phyloP scores from a whole-genome alignment of 2,113 vertebrate genomes.

The Ifrita kowaldi region DNA sequence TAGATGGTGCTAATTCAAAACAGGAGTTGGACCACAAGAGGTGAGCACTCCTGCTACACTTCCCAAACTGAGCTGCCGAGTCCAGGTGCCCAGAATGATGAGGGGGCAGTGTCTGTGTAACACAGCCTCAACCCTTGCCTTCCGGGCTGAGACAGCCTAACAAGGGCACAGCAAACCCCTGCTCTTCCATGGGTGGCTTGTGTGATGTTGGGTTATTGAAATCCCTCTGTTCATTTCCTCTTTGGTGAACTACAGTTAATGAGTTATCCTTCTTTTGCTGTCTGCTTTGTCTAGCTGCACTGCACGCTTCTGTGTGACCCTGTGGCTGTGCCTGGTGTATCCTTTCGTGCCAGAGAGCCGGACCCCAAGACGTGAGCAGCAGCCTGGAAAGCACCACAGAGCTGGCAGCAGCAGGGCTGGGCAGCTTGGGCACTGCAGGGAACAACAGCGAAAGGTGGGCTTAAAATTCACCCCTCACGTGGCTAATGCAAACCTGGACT shows the following conservation, averaged over 20 bases:
- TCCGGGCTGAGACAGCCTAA: neutral
- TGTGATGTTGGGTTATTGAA: neutral
- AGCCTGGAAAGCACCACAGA: neutral
- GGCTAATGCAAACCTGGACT: neutral
- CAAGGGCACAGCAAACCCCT: neutral
- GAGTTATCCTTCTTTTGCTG: neutral
- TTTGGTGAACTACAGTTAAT: neutral
- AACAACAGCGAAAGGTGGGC: rapidly evolving
- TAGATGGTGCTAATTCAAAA: neutral
- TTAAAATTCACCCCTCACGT: neutral
- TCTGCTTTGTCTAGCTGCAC: neutral
- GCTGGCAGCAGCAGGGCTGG: neutral
- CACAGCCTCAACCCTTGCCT: neutral
- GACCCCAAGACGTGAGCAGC: neutral
- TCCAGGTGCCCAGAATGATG: rapidly evolving
- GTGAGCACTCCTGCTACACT: neutral
- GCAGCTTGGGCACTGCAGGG: neutral
- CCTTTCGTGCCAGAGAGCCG: rapidly evolving
- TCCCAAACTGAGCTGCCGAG: neutral
- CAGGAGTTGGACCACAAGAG: rapidly evolving
- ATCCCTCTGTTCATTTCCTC: neutral
- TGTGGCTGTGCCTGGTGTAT: neutral
- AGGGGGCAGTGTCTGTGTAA: neutral
- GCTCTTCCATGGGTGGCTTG: neutral
- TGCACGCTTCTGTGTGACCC: neutral